Conservation (phyloP, 2,113 vertebrate genomes). For the Bettongia penicillata region DNA sequence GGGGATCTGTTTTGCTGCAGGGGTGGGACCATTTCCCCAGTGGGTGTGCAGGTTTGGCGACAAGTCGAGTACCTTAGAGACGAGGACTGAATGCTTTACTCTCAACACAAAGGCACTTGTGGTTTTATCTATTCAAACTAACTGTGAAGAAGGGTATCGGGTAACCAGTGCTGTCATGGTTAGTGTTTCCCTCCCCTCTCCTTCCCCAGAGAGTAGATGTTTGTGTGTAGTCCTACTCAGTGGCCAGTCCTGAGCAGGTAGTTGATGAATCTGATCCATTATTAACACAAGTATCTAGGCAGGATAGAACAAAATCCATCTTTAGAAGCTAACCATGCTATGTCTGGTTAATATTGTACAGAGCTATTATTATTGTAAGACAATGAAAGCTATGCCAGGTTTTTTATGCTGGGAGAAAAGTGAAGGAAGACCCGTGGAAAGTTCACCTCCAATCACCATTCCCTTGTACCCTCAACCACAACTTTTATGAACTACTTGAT, state of each 20-base stretch:
- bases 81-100: not conserved
- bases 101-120: not conserved
- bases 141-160: accelerated
- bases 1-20: not conserved
- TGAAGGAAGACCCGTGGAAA: not conserved
- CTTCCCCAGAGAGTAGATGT: not conserved
- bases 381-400: not conserved
- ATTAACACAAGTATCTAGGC: not conserved
- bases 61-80: not conserved
- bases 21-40: not conserved
- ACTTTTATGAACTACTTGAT: not conserved
- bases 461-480: not conserved
- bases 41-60: accelerated
- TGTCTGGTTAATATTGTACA: not conserved
- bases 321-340: accelerated
- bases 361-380: not conserved
- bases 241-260: accelerated
- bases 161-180: not conserved
- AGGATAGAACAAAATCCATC: not conserved
- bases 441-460: not conserved
- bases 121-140: not conserved
- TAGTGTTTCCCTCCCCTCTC: not conserved
- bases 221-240: not conserved
- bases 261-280: not conserved
- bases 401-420: not conserved